These are phyloP conservation scores for Muntiacus muntjak DNA, from an alignment of 2,113 vertebrate species.

Conservation along the genomic window DNA sequence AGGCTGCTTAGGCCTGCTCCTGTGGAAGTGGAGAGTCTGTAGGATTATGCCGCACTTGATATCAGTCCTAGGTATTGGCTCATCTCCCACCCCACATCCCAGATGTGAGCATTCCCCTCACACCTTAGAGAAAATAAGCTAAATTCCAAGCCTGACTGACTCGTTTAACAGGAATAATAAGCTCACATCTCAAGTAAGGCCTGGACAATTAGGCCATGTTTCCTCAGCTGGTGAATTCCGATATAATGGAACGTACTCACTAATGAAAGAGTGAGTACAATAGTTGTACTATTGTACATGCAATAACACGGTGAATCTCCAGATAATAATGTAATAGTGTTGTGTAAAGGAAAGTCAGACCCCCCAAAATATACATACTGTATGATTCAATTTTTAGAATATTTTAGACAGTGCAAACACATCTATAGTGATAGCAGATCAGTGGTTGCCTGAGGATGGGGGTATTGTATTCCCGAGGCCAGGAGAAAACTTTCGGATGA, in stretches of 20 bases:
- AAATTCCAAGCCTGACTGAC: neutral
- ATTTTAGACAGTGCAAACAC: neutral
- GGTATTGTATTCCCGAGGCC: neutral
- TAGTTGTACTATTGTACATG: neutral
- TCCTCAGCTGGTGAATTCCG: rapidly evolving
- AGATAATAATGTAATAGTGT: neutral
- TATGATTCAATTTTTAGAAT: neutral
- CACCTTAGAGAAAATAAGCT: neutral
- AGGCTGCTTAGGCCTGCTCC: neutral
- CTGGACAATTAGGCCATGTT: neutral
- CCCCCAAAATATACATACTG: too few species aligned
- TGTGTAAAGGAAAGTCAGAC: neutral
- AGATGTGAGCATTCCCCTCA: neutral
- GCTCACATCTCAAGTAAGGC: neutral
- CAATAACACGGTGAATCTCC: neutral
- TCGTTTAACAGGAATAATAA: neutral
- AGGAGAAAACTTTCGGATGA: neutral
- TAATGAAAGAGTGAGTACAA: neutral
- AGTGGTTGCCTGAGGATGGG: neutral
- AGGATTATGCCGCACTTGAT: neutral
- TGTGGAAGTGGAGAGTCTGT: neutral
- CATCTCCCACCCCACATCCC: neutral
- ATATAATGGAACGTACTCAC: too few species aligned
- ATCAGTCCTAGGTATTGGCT: neutral
- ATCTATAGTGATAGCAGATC: neutral